A percentile compares a stretch with the other conserved stretches of the same genome.
Conservation (phyloP, 2,888 invertebrate species). For the Drosophila neonasuta region DNA sequence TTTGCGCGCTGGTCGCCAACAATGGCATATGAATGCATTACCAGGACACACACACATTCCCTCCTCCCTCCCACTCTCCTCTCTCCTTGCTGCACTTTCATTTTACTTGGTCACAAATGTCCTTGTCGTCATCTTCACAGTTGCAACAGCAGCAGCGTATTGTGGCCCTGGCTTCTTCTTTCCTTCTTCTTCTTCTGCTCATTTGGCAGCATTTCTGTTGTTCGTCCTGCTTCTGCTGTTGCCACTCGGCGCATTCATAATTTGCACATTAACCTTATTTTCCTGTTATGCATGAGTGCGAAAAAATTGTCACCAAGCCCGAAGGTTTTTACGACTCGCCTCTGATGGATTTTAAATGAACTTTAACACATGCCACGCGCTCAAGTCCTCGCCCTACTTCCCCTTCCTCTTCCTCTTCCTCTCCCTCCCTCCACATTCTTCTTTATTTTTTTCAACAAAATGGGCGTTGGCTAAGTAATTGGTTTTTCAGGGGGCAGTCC, state of each 20-base stretch:
- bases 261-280: conserved; percentile 77
- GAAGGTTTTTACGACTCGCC: conserved; percentile 55
- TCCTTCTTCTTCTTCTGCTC: conserved; percentile 24
- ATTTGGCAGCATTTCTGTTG: conserved; percentile 44
- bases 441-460: conserved; percentile 13
- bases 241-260: conserved; percentile 66
- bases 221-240: conserved; percentile 20
- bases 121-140: conserved; percentile 25
- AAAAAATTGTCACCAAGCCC: conserved; percentile 65
- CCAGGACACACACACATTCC: conserved; percentile 23
- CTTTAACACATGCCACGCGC: conserved; percentile 68
- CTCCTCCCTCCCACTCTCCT: neutral
- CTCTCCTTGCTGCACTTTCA: conserved; percentile 42
- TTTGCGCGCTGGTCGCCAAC: conserved; percentile 47
- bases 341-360: conserved; percentile 76
- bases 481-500: conserved; percentile 40
- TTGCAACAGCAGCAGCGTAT: neutral
- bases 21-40: conserved; percentile 74
- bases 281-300: conserved; percentile 72
- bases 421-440: neutral
- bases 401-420: neutral
- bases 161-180: conserved; percentile 24
- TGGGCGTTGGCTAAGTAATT: conserved; percentile 68
- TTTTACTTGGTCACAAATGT: conserved; percentile 61
- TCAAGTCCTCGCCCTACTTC: neutral